Conservation (phyloP, 37 sponge, comb jelly and placozoan genomes). For the Diacarnus erythraeanus region DNA sequence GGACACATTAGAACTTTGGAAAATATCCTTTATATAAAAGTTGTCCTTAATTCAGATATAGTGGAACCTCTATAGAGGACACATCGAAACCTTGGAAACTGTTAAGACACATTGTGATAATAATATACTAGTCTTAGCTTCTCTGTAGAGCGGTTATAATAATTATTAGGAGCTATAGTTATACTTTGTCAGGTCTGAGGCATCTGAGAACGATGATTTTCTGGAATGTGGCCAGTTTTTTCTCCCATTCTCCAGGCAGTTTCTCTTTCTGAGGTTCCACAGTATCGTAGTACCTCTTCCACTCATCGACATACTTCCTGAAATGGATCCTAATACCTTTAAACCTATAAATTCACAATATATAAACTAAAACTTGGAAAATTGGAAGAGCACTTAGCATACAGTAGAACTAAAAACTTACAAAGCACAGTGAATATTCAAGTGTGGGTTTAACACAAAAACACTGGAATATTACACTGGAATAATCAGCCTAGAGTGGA, state of each 20-base stretch:
- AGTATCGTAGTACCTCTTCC: slow-evolving; percentile 92
- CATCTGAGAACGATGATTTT: slow-evolving; percentile 85
- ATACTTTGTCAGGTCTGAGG: slow-evolving; percentile 94
- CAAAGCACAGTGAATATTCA: neutral
- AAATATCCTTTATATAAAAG: too few species aligned
- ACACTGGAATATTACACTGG: too few species aligned
- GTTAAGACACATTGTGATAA: too few species aligned
- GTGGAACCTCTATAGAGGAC: too few species aligned
- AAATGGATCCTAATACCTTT: slow-evolving; percentile 72
- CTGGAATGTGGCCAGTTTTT: slow-evolving; percentile 75
- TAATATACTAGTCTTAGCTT: too few species aligned
- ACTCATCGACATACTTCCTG: slow-evolving; percentile 31
- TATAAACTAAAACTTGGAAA: too few species aligned
- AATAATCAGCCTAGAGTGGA: too few species aligned
- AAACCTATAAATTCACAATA: slow-evolving; percentile 76
- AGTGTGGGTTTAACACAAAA: too few species aligned
- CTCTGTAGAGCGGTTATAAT: too few species aligned
- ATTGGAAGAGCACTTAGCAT: neutral
- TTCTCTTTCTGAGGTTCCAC: slow-evolving; percentile 77
- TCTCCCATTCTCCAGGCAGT: slow-evolving; percentile 79
- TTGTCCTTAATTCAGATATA: too few species aligned
- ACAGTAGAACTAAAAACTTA: neutral
- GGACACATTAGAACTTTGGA: too few species aligned
- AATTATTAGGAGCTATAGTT: neutral
- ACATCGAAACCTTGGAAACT: too few species aligned